Base-by-base conservation (phyloP, 2,797 vertebrate species). In the Adelosebastes latens region DNA sequence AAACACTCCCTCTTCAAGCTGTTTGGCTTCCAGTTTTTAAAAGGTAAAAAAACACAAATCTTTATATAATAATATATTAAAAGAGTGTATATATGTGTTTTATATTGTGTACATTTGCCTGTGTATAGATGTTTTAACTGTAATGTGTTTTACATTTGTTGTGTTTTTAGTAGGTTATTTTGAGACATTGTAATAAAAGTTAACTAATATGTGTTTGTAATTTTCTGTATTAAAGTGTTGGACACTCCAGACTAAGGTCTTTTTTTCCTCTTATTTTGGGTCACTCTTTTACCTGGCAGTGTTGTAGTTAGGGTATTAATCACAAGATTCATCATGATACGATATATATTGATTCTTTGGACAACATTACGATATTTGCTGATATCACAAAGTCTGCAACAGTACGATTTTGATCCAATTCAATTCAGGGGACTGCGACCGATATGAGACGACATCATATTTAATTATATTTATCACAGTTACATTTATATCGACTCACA, bases 31-130 rank as follows among this genome's bases (percentile, higher is more conserved):
- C 91, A 85, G 77, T 94, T 93, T 90, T 88, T 85, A 95, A 91
- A 86, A 95, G 91, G 82, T 83, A 89, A 79, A 80, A 88, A 56
- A 56, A 56, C 88, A 93, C 93, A 96, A 95, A 95, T 94, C 91
- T 95, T 94, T 96, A 96, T 96, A 96, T 96, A 96, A 96, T 97
- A 97, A 97, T 97, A 97, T 97, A 97, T 97, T 96, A 92, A 96
- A 95, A 94, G 93, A 94, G 93, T 96, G 96, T 97, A 96, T 95
- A 96, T 96, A 96, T 92, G 91, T 95, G 95, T 96, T 95, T 93
- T 95, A 96, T 97, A 96, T 95, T 94, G 92, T 96, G 96, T 96
- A 96, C 92, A 97, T 96, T 94, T 95, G 93, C 92, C 89, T 94
- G 92, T 96, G 94, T 96, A 97, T 96, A 97, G 95, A 93, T 90